These are phyloP conservation scores for Neofelis nebulosa DNA, from an alignment of 2,113 vertebrate species.

Conservation along the genomic window DNA sequence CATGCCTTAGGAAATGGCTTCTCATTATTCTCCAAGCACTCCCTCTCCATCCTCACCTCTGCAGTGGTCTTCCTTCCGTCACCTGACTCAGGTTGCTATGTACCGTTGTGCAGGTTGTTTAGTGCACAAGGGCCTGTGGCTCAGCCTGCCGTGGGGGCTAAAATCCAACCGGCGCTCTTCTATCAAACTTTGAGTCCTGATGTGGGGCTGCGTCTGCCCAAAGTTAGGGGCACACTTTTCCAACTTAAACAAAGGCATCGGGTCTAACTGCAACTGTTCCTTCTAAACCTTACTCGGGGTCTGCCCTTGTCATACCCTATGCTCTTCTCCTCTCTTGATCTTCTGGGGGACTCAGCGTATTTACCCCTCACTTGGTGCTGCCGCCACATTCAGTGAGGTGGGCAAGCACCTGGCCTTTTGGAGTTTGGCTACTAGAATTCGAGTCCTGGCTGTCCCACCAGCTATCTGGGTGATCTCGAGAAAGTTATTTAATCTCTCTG, in stretches of 20 bases:
- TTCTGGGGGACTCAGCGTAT: not conserved
- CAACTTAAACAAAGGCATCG: not conserved
- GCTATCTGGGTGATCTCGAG: not conserved
- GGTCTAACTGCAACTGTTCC: not conserved
- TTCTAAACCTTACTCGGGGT: not conserved
- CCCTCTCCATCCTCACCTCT: not conserved
- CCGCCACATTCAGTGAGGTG: fast-evolving
- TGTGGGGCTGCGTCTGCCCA: not conserved
- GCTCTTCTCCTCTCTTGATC: not conserved
- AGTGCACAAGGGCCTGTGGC: not conserved
- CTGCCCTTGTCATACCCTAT: not conserved
- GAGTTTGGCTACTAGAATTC: not conserved
- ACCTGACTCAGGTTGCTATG: not conserved
- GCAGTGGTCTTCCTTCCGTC: not conserved
- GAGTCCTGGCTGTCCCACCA: not conserved
- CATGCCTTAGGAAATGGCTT: not conserved
- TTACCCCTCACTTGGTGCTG: not conserved
- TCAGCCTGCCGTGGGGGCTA: not conserved
- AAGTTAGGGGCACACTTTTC: not conserved
- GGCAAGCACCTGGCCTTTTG: not conserved
- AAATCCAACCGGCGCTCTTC: not conserved
- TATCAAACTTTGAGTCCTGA: not conserved
- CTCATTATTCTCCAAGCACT: not conserved
- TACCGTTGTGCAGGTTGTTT: not conserved
- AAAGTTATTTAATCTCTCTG: not conserved